These are phyloP conservation scores for Theristus sp. DNA, from an alignment of 2,888 invertebrate species.

Conservation along the genomic window DNA sequence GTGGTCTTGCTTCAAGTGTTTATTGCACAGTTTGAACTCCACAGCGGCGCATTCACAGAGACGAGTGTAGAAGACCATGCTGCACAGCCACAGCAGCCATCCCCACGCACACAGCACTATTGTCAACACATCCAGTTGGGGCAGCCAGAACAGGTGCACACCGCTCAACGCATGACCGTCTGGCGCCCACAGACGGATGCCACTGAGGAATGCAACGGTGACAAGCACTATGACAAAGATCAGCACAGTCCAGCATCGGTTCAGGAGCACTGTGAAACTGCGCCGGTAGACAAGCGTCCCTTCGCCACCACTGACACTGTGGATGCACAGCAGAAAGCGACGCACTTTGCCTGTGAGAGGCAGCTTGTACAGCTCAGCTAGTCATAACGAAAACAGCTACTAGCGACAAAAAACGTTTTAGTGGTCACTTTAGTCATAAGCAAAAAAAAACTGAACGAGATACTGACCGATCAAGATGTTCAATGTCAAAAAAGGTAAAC, in stretches of 20 bases:
- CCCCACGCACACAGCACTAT: not conserved
- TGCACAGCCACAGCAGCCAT: not conserved
- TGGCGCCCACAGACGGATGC: not conserved
- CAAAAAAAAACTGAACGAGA: not conserved
- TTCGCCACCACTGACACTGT: not conserved
- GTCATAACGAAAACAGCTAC: not conserved
- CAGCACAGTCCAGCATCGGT: not conserved
- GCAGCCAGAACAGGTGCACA: not conserved
- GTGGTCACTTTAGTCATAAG: not conserved
- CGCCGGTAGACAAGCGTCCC: not conserved
- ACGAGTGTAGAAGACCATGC: not conserved
- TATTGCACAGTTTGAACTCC: not conserved
- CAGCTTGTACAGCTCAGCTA: not conserved
- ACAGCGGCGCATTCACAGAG: not conserved
- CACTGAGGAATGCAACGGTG: not conserved
- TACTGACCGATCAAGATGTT: not conserved
- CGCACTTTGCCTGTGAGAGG: not conserved
- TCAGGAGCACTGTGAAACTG: not conserved
- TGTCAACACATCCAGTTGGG: not conserved
- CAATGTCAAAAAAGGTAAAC: constrained; percentile 16
- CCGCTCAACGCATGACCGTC: not conserved
- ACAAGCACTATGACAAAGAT: not conserved
- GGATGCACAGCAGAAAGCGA: not conserved
- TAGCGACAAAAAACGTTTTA: not conserved
- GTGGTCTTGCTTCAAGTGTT: not conserved